Conservation (phyloP, 1,140 invertebrate species). For the Brachionus koreanus region DNA sequence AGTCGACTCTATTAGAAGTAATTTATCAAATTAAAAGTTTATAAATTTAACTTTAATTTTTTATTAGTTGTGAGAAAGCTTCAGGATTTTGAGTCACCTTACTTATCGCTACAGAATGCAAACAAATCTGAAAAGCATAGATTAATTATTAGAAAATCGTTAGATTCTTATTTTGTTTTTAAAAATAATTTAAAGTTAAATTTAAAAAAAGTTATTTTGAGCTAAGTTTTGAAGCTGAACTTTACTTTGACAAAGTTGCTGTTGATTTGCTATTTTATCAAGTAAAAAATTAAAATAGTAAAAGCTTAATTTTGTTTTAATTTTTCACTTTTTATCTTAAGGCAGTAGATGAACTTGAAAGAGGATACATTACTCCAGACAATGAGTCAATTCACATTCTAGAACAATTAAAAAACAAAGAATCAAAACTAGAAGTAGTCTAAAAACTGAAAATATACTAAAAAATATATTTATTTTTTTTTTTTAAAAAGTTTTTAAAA, state of each 20-base stretch:
- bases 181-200: not conserved
- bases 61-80: conserved; percentile 67
- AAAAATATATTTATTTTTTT: not conserved
- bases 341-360: conserved; percentile 11
- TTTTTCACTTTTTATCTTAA: not conserved
- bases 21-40: not conserved
- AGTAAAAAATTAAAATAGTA: conserved; percentile 46
- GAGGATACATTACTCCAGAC: conserved; percentile 50
- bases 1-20: conserved; percentile 62
- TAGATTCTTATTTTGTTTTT: conserved; percentile 20
- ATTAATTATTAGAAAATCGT: conserved; percentile 57
- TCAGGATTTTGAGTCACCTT: conserved; percentile 92
- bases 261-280: conserved; percentile 82
- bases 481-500: not conserved
- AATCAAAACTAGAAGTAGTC: conserved; percentile 75
- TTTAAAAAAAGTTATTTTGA: conserved; percentile 69
- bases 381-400: conserved; percentile 69
- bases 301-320: not conserved
- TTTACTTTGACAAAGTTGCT: conserved; percentile 73
- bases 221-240: conserved; percentile 71
- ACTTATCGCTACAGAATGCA: conserved; percentile 74
- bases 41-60: not conserved
- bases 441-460: not conserved
- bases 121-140: conserved; percentile 55
- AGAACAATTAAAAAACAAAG: conserved; percentile 67